phyloP scores from a whole-genome alignment of 2,797 vertebrate genomes.

The Intellagama lesueurii region DNA sequence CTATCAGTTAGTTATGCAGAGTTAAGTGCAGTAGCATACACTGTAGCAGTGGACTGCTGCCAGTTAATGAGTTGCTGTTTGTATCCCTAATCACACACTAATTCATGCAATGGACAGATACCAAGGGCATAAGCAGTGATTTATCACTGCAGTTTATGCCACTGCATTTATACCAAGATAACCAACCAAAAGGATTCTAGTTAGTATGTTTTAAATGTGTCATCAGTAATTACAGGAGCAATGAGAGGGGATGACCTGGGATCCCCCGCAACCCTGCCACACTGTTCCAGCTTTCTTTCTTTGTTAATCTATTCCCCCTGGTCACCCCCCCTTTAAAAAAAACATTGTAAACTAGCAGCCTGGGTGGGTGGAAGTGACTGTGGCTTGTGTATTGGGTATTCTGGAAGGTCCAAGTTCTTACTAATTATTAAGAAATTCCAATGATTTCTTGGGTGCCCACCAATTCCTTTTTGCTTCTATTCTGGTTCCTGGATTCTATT shows the following conservation, averaged over 20 bases:
- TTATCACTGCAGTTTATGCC: too few relatives aligned
- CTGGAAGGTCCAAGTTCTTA: not conserved
- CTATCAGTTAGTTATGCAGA: too few relatives aligned
- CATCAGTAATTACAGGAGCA: not conserved
- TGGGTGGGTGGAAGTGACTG: not conserved
- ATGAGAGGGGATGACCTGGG: not conserved
- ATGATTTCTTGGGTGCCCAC: not conserved
- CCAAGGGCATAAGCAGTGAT: too few relatives aligned
- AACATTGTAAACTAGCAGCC: not conserved
- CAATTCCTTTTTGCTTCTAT: not conserved
- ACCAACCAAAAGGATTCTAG: too few relatives aligned
- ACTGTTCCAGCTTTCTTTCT: not conserved
- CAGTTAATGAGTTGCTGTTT: too few relatives aligned
- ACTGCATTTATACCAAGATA: too few relatives aligned
- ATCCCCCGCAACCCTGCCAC: not conserved
- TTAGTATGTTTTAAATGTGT: not conserved
- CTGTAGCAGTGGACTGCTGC: too few relatives aligned
- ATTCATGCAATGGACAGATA: too few relatives aligned
- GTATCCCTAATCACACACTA: too few relatives aligned
- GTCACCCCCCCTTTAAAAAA: not conserved
- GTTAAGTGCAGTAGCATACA: too few relatives aligned
- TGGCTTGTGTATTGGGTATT: not conserved
- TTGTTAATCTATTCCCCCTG: not conserved
- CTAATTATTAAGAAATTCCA: not conserved
- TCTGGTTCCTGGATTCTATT: not conserved